Conservation (phyloP, 2,888 invertebrate genomes). For the Acleris laterana region DNA sequence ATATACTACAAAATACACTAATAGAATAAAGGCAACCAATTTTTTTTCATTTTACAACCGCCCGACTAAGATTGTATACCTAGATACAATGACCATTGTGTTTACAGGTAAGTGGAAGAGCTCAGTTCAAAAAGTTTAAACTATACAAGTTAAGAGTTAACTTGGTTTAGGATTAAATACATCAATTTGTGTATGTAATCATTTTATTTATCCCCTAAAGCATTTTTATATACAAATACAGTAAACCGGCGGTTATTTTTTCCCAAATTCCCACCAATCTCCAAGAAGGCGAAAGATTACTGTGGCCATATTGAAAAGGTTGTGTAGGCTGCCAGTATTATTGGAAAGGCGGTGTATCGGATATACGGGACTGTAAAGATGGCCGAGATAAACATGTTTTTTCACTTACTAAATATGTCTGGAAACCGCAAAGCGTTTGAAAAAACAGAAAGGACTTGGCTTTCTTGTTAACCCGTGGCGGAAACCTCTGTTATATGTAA, state of each 20-base stretch:
- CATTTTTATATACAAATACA: constrained; percentile 16
- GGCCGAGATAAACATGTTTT: constrained; percentile 32
- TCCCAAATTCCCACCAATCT: constrained; percentile 27
- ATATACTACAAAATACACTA: too few species aligned
- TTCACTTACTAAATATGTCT: constrained; percentile 33
- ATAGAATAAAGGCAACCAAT: too few species aligned
- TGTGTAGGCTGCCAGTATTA: constrained; percentile 21
- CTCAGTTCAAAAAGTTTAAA: too few species aligned
- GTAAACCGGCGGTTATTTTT: constrained; percentile 19
- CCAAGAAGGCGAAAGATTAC: constrained; percentile 28
- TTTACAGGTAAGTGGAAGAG: too few species aligned
- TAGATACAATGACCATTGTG: too few species aligned
- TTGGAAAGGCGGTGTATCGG: constrained; percentile 23
- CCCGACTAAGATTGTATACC: too few species aligned
- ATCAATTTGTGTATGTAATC: too few species aligned
- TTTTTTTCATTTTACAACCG: too few species aligned
- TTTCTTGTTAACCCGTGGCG: constrained; percentile 1
- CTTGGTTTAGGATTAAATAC: too few species aligned
- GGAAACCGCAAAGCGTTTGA: constrained; percentile 20
- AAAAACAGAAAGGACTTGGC: constrained; percentile 13
- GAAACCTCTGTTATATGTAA: too few species aligned
- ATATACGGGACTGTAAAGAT: constrained; percentile 23
- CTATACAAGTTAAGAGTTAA: too few species aligned
- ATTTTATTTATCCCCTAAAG: too few species aligned
- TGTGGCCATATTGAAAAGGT: constrained; percentile 23